Percentiles rank a stretch among this genome's conserved stretches.
These are phyloP conservation scores for Smutsia temminckii DNA, from an alignment of 2,797 vertebrate genomes.

Conservation along the genomic window DNA sequence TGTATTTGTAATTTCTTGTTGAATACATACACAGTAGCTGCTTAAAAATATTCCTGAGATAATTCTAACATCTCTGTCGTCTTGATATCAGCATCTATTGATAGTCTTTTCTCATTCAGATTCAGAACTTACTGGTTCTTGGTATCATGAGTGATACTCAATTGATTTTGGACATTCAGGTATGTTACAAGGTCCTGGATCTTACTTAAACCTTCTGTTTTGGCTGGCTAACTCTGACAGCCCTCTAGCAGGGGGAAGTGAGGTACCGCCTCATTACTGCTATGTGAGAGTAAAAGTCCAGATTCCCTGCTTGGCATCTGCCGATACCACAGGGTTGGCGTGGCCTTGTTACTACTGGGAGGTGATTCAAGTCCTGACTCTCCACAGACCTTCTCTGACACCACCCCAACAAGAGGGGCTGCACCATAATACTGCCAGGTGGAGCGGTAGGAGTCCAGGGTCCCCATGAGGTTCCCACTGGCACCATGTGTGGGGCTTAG, in stretches of 20 bases:
- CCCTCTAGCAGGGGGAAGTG: neutral
- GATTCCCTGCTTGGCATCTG: neutral
- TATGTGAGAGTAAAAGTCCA: neutral
- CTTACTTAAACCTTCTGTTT: conserved; percentile 9
- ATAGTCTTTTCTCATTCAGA: neutral
- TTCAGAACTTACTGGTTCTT: conserved; percentile 6
- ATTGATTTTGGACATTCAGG: neutral
- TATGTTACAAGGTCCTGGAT: neutral
- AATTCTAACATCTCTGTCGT: neutral
- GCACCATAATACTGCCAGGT: neutral
- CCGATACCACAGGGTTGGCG: neutral
- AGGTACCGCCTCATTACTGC: neutral
- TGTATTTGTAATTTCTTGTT: neutral
- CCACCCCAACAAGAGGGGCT: neutral
- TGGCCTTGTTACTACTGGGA: neutral
- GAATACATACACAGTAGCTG: neutral
- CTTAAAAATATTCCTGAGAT: neutral
- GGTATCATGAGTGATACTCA: neutral
- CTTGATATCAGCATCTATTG: neutral
- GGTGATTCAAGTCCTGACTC: neutral
- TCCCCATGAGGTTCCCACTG: neutral
- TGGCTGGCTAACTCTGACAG: neutral
- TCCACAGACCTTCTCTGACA: neutral
- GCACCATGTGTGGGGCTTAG: neutral
- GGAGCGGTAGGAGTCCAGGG: neutral